These are phyloP conservation scores for Prochilodus magdalenae DNA, from an alignment of 2,113 vertebrate genomes.

Conservation along the genomic window DNA sequence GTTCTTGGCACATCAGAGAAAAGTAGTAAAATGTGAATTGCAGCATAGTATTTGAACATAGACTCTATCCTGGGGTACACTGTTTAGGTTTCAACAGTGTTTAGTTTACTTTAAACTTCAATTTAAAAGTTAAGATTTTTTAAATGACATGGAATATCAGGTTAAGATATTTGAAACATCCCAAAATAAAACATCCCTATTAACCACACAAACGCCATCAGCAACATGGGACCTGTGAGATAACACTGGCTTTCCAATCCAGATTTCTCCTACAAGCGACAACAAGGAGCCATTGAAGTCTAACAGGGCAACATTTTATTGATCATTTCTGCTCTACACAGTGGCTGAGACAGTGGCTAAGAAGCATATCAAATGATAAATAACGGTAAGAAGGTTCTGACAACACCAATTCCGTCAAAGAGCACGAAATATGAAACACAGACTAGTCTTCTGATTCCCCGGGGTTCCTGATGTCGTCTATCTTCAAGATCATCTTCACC, in stretches of 20 bases:
- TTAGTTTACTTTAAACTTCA: no score
- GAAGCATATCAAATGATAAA: slow-evolving; percentile 77
- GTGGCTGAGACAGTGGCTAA: slow-evolving; percentile 50
- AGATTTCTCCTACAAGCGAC: background rate
- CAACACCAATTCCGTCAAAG: slow-evolving; percentile 38
- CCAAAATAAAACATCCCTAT: no score
- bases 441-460: slow-evolving; percentile 91
- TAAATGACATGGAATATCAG: no score
- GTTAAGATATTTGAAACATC: no score
- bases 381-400: slow-evolving; percentile 68
- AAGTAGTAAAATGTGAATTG: no score
- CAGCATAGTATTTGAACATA: no score
- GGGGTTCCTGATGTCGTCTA: slow-evolving; percentile 93
- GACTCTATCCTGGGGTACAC: no score
- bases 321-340: slow-evolving; percentile 68
- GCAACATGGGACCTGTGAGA: no score
- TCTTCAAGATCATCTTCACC: slow-evolving; percentile 98
- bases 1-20: no score
- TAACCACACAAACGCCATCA: no score
- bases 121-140: no score
- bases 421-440: slow-evolving; percentile 23
- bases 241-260: background rate
- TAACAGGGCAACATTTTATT: slow-evolving; percentile 74
- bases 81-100: no score
- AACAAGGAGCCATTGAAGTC: slow-evolving; percentile 24